A percentile compares a stretch with the other conserved stretches of the same genome.
phyloP scores from a whole-genome alignment of 92 coral and sea anemone species.

The Palythoa grandis region DNA sequence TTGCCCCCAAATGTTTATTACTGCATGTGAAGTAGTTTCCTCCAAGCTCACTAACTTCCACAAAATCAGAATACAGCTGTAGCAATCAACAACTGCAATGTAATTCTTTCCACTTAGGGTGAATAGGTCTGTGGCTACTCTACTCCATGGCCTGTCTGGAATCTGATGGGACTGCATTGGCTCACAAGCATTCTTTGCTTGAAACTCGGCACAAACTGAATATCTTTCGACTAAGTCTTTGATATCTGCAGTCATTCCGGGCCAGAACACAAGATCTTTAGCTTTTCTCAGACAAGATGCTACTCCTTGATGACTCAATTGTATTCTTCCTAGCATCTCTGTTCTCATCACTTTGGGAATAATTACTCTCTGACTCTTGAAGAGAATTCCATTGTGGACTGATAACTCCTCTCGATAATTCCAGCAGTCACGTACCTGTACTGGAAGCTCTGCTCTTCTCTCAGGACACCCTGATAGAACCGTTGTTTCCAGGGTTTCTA shows the following conservation, averaged over 20 bases:
- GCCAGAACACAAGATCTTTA: slow-evolving; percentile 23
- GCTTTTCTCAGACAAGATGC: slow-evolving; percentile 22
- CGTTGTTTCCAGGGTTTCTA: slow-evolving; percentile 27
- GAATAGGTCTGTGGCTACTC: too few species aligned
- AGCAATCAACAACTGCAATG: too few species aligned
- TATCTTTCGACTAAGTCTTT: not conserved
- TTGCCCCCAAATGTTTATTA: too few species aligned
- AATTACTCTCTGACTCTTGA: slow-evolving; percentile 53
- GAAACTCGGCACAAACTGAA: not conserved
- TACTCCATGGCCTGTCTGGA: not conserved
- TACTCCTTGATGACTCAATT: slow-evolving; percentile 43
- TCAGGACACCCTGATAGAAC: slow-evolving; percentile 55
- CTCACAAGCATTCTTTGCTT: not conserved
- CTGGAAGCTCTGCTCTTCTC: slow-evolving; percentile 52
- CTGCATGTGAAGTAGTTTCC: too few species aligned
- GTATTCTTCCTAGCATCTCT: slow-evolving; percentile 30
- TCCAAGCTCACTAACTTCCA: too few species aligned
- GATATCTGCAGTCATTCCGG: not conserved
- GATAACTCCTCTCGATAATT: slow-evolving; percentile 26
- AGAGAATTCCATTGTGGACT: slow-evolving; percentile 33
- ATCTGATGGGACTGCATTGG: not conserved
- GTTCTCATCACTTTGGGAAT: slow-evolving; percentile 39
- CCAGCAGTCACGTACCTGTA: slow-evolving; percentile 49
- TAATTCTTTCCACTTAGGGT: too few species aligned
- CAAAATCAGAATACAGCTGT: too few species aligned